Evolutionary conservation across 2,888 invertebrate species (phyloP).

Genomic region (Lathronympha strigana): DNA sequence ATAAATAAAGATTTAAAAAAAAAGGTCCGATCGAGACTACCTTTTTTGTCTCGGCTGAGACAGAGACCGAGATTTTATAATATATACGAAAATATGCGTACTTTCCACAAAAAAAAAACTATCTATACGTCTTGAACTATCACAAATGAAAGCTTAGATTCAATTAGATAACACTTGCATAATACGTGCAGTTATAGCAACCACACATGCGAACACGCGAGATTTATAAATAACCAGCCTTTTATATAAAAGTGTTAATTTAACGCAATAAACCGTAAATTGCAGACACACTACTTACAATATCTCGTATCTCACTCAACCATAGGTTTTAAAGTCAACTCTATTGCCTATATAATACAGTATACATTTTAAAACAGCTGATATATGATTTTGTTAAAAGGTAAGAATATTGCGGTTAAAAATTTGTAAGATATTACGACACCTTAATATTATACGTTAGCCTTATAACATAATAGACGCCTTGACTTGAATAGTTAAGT

Average conservation of each 20-base stretch:
- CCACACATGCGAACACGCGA: constrained; percentile 17
- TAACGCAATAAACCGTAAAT: constrained; percentile 16
- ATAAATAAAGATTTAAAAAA: too few relatives aligned
- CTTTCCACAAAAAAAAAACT: too few relatives aligned
- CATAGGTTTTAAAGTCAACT: not conserved
- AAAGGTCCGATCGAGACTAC: too few relatives aligned
- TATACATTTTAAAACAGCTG: not conserved
- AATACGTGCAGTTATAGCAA: constrained; percentile 12
- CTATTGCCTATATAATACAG: not conserved
- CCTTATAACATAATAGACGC: not conserved
- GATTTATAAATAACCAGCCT: not conserved
- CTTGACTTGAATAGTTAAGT: constrained; percentile 22
- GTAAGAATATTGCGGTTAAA: constrained; percentile 6
- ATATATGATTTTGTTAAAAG: not conserved
- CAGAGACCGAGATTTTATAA: too few relatives aligned
- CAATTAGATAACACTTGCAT: constrained; percentile 1
- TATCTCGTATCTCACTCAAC: not conserved
- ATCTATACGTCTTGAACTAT: not conserved
- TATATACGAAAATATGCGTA: too few relatives aligned
- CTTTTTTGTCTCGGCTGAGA: too few relatives aligned
- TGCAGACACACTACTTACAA: not conserved
- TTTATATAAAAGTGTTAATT: constrained; percentile 23
- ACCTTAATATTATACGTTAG: not conserved
- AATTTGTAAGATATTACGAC: constrained; percentile 6
- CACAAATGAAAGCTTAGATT: not conserved